These are phyloP conservation scores for Zosterops borbonicus DNA, from an alignment of 2,113 vertebrate species.

Conservation along the genomic window DNA sequence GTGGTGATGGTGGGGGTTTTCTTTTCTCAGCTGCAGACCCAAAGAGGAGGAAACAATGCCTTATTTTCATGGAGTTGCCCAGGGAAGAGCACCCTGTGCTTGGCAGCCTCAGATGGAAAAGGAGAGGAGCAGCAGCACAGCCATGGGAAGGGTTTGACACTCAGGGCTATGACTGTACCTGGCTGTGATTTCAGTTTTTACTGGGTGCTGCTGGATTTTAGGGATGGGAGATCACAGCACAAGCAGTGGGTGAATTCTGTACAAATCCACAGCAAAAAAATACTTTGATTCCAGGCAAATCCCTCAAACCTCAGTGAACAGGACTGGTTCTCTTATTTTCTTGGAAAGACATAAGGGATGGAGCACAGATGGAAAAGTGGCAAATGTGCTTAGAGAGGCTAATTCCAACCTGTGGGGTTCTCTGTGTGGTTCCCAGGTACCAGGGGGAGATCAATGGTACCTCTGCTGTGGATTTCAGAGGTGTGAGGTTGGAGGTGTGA, in stretches of 20 bases:
- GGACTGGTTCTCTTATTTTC: background rate
- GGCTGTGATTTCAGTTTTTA: background rate
- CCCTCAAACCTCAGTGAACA: background rate
- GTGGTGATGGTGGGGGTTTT: background rate
- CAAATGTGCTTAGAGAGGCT: background rate
- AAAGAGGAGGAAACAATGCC: background rate
- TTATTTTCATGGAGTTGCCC: background rate
- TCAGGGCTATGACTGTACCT: background rate
- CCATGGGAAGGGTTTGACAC: background rate
- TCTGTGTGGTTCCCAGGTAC: background rate
- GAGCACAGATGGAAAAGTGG: background rate
- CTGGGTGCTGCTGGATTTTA: background rate
- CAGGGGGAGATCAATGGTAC: background rate
- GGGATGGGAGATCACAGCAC: background rate
- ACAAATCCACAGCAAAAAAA: background rate
- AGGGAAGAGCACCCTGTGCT: background rate
- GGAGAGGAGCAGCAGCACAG: background rate
- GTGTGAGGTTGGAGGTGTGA: background rate
- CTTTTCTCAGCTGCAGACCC: background rate
- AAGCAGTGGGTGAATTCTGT: background rate
- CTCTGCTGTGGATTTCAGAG: background rate
- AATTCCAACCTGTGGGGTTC: background rate
- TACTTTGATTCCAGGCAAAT: accelerated
- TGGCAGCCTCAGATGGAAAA: background rate
- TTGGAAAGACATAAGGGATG: background rate